A percentile compares a stretch with the other conserved stretches of the same genome.
phyloP scores from a whole-genome alignment of 1,140 invertebrate species.

The Hylaeus anthracinus region DNA sequence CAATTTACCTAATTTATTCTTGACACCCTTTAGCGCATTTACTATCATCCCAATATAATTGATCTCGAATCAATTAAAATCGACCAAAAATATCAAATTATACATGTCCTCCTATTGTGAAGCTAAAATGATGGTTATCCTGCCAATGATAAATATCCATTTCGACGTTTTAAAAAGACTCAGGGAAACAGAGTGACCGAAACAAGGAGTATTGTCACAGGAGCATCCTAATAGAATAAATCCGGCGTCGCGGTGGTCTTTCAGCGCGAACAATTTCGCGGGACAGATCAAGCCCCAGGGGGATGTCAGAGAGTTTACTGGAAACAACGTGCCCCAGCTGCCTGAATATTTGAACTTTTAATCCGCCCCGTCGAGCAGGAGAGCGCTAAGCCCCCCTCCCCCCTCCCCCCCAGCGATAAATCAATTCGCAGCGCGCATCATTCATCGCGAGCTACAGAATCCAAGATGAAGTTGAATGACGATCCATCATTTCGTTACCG shows the following conservation, averaged over 20 bases:
- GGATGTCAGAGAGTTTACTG: background rate
- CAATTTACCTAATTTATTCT: too few relatives aligned
- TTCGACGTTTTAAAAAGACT: too few relatives aligned
- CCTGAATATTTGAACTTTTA: conserved; percentile 3
- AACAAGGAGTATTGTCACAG: too few relatives aligned
- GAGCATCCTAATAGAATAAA: background rate
- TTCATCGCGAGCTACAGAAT: background rate
- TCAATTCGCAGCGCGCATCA: conserved; percentile 1
- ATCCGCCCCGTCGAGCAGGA: background rate
- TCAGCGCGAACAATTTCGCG: background rate
- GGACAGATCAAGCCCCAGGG: background rate
- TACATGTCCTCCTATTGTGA: too few relatives aligned
- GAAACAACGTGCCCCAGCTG: background rate
- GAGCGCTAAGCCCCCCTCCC: background rate
- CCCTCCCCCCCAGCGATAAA: background rate
- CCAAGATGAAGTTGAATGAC: background rate
- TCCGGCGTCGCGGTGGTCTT: background rate
- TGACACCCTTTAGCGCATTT: too few relatives aligned
- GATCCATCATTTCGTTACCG: too few relatives aligned
- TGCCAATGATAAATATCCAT: too few relatives aligned
- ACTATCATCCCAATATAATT: too few relatives aligned
- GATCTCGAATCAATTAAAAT: too few relatives aligned
- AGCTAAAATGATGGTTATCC: too few relatives aligned
- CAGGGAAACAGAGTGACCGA: too few relatives aligned
- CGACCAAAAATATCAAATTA: too few relatives aligned